Conservation (phyloP, 2,888 invertebrate genomes). For the Notodonta ziczac region DNA sequence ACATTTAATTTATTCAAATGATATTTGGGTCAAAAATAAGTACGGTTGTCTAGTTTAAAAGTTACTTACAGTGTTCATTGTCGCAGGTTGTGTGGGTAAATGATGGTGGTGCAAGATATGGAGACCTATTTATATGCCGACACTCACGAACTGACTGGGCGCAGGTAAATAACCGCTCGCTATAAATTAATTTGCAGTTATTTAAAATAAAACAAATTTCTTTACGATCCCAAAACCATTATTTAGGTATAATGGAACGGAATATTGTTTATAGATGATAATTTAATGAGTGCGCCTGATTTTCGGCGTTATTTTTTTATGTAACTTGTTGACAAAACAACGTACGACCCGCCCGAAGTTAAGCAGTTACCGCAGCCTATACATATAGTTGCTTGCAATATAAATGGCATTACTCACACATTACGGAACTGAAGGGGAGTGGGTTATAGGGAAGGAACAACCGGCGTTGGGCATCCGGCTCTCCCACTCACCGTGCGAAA, state of each 20-base stretch:
- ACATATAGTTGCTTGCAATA: too few species aligned
- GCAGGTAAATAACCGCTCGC: conserved; percentile 58
- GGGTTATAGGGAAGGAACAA: too few species aligned
- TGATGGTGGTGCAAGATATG: conserved; percentile 37
- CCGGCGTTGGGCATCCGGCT: too few species aligned
- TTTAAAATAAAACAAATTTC: not conserved
- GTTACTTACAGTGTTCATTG: conserved; percentile 73
- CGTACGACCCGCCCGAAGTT: too few species aligned
- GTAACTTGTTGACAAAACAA: too few species aligned
- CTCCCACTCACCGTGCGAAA: too few species aligned
- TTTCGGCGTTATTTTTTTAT: not conserved
- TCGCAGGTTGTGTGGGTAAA: conserved; percentile 49
- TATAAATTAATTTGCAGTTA: not conserved
- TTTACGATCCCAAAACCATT: not conserved
- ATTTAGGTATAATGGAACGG: too few species aligned
- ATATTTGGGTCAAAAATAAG: not conserved
- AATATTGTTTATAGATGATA: too few species aligned
- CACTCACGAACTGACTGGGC: conserved; percentile 47
- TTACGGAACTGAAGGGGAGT: too few species aligned
- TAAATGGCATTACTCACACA: too few species aligned
- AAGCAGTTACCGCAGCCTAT: too few species aligned
- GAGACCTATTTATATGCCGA: conserved; percentile 60
- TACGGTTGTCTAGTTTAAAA: conserved; percentile 2
- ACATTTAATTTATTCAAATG: not conserved
- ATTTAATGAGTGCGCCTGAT: too few species aligned